A percentile compares a stretch with the other conserved stretches of the same genome.
These are phyloP conservation scores for Clarias pachynema DNA, from an alignment of 2,797 vertebrate genomes.

Conservation along the genomic window DNA sequence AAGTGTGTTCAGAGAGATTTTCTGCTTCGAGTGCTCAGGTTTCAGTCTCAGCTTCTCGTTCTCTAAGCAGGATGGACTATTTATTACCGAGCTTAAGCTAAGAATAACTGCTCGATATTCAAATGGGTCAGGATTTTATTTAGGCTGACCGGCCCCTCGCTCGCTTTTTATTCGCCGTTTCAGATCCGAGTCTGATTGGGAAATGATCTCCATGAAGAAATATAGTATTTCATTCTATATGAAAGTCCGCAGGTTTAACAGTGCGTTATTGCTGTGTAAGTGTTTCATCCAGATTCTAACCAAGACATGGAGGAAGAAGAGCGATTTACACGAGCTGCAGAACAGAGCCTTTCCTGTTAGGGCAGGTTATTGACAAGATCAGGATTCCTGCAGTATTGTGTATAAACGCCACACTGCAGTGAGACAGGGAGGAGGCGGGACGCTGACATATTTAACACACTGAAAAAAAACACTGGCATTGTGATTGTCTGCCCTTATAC, in stretches of 20 bases:
- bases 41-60: neutral
- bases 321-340: neutral
- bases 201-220: neutral
- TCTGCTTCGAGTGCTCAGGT: neutral
- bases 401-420: neutral
- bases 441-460: neutral
- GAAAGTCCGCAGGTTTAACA: neutral
- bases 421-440: neutral
- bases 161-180: neutral
- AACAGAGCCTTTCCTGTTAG: slow-evolving; percentile 49
- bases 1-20: slow-evolving; percentile 8
- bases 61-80: slow-evolving; percentile 27
- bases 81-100: slow-evolving; percentile 34
- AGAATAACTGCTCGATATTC: slow-evolving; percentile 39
- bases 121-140: slow-evolving; percentile 49
- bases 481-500: neutral
- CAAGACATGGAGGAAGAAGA: neutral
- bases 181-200: neutral
- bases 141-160: slow-evolving; percentile 23
- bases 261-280: neutral
- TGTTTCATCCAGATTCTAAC: neutral
- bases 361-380: slow-evolving; percentile 48
- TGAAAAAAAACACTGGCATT: neutral
- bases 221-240: neutral
- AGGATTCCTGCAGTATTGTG: slow-evolving; percentile 54